Evolutionary conservation across 2,888 invertebrate species (phyloP).

Genomic region (Neria commutata): DNA sequence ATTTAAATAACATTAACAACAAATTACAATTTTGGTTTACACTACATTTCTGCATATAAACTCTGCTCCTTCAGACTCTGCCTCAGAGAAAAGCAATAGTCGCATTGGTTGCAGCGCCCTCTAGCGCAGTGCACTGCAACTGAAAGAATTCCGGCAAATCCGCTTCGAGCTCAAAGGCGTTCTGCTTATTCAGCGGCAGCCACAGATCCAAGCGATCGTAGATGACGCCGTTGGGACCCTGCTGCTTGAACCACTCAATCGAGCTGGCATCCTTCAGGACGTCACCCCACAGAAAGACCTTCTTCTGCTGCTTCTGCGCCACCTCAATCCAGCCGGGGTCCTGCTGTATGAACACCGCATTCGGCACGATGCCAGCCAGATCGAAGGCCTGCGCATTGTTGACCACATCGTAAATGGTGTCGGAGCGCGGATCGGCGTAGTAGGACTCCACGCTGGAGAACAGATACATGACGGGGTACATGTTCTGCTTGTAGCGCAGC

Average conservation of each 20-base stretch:
- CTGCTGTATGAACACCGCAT: constrained; percentile 85
- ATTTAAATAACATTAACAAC: background rate
- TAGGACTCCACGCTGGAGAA: constrained; percentile 62
- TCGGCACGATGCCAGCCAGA: constrained; percentile 86
- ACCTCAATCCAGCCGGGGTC: constrained; percentile 75
- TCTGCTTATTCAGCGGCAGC: constrained; percentile 42
- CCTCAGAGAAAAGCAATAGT: too few species aligned
- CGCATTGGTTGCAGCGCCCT: constrained; percentile 29
- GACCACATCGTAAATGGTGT: constrained; percentile 78
- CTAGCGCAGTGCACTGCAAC: constrained; percentile 42
- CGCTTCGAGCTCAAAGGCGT: constrained; percentile 40
- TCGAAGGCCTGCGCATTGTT: constrained; percentile 81
- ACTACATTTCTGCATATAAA: too few species aligned
- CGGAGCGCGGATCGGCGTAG: constrained; percentile 84
- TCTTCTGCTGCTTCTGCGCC: constrained; percentile 77
- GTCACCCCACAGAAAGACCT: constrained; percentile 96
- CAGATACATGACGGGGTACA: constrained; percentile 94
- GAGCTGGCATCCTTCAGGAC: constrained; percentile 86
- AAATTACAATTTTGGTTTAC: too few species aligned
- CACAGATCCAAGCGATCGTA: constrained; percentile 83
- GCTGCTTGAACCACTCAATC: constrained; percentile 80
- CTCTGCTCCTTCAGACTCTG: too few species aligned
- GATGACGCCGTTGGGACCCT: constrained; percentile 91
- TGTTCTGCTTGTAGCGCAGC: constrained; percentile 93
- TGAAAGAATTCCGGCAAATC: constrained; percentile 52